Evolutionary conservation across 2,888 invertebrate species (phyloP).

Genomic region (Phalera bucephala): DNA sequence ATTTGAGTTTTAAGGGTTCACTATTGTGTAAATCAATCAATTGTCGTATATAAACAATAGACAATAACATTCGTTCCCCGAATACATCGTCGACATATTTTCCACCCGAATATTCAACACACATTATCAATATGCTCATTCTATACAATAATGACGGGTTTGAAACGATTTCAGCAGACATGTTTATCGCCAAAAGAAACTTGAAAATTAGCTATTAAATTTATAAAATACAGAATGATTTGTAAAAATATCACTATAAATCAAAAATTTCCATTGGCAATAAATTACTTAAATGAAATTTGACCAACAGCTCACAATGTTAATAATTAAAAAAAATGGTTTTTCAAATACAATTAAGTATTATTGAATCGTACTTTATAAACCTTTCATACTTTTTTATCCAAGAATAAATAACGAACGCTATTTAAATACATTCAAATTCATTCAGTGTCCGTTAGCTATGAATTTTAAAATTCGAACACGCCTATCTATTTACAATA

Average conservation of each 20-base stretch:
- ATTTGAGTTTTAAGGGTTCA: no score
- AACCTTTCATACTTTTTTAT: no score
- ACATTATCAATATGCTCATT: slow-evolving; percentile 24
- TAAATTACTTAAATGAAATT: slow-evolving; percentile 16
- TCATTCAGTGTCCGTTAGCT: not conserved
- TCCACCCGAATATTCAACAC: slow-evolving; percentile 21
- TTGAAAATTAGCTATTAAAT: no score
- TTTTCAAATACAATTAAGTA: no score
- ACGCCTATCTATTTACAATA: not conserved
- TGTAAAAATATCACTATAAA: not conserved
- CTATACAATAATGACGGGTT: slow-evolving; percentile 21
- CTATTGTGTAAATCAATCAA: slow-evolving; percentile 24
- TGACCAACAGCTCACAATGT: slow-evolving; percentile 26
- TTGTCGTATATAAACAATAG: slow-evolving; percentile 10
- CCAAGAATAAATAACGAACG: no score
- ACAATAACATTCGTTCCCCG: slow-evolving; percentile 24
- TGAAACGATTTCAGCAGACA: no score
- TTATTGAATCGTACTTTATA: no score
- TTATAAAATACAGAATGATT: not conserved
- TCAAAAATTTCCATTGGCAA: slow-evolving; percentile 16
- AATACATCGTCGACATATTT: slow-evolving; percentile 28
- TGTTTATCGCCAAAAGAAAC: no score
- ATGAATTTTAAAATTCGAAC: slow-evolving; percentile 1
- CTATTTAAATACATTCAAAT: no score
- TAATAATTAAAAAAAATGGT: no score